Evolutionary conservation across 1,140 invertebrate species (phyloP), one percentile per base, ranked within the genome.

Genomic region (Cheumatopsyche charites): DNA sequence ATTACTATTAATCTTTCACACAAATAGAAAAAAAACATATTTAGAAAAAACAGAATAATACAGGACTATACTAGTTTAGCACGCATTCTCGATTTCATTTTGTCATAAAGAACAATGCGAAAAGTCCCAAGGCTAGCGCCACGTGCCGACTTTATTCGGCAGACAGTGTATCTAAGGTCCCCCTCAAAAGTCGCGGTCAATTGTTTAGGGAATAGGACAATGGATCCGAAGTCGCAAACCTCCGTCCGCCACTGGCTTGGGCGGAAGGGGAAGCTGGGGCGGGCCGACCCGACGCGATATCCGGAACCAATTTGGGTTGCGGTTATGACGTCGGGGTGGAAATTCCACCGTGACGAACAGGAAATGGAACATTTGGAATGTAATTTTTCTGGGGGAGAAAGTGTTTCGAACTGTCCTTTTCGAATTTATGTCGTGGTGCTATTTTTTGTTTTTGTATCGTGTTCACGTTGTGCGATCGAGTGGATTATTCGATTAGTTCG

Each of bases 151-250:
- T 36, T 36, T 36, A 36, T 36, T 36, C 29, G 3, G 9, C 29
- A 3, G 9, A 36, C 29, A n/a, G n/a, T 36, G 29, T 36, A 36
- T 36, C 29, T 36, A 6, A 47, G 12, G 43, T 7, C 43, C 43
- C 41, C 15, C 43, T 12, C 43, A 47, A 47, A 21, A 13, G 55
- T 13, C 21, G 19, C 63, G 43, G 63, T 45, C 63, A 49, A 66
- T 66, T 66, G 63, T 66, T 66, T 47, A 66, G 63, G 63, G 42
- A 29, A 26, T 45, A 66, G 63, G 63, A 66, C 63, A 66, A 66
- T 66, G 45, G 63, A 36, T 19, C 23, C 9, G 25, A 47, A 11
- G 36, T 49, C 43, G 45, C 45, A 49, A 66, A 63, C 29, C 62
- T 23, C 25, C 55, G 55, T 36, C 9, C n/a, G n/a, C 9, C 29